Base-by-base conservation (phyloP, 2,888 invertebrate genomes). In the Hermaeophaga mercurialis region DNA sequence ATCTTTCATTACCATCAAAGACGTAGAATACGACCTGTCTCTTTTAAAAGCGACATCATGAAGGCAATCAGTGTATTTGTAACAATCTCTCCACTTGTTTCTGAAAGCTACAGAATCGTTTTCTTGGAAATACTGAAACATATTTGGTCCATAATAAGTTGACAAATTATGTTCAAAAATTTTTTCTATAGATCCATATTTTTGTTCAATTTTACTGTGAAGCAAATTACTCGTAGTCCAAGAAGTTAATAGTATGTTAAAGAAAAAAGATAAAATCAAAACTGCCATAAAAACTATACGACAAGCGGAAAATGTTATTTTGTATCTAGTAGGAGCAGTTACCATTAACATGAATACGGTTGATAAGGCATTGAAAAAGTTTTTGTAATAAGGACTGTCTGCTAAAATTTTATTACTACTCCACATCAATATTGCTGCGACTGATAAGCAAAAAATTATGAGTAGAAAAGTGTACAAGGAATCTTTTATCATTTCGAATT, bases 1-100 rank as follows among this genome's bases (percentile, higher is more conserved):
- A 58, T 70, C 71, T 45, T 68, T 56, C 36, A 72, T 59, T 46
- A 70, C 70, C n/a, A 69, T 50, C 44, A 65, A 64, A 19, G 70
- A 67, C 2, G 67, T 64, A 3, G 72, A 63, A 17, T 66, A 62
- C 1, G 66, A 66, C 6, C 65, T 62, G 39, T 70, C 61, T 59
- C 59, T 62, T 1, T 65, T 11, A 2, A 67, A 34, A 2, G 68
- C 68, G 0, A 71, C 66, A 18, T 65, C 49, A 12, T 63, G 46
- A 22, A 73, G 54, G 59, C 74, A 74, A 12, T 39, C 18, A 26
- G 49, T 14, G 7, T 64, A 64, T 22, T 68, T 47, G 7, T 57
- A 28, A 39, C 73, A 74, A 28, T 44, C 28, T 44, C 33, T 56
- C 44, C 56, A 59, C 8, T 41, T 49, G 0, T 52, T n/a, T 28